These are phyloP conservation scores for Scytalopus superciliaris DNA, from an alignment of 2,113 vertebrate species.

Conservation along the genomic window DNA sequence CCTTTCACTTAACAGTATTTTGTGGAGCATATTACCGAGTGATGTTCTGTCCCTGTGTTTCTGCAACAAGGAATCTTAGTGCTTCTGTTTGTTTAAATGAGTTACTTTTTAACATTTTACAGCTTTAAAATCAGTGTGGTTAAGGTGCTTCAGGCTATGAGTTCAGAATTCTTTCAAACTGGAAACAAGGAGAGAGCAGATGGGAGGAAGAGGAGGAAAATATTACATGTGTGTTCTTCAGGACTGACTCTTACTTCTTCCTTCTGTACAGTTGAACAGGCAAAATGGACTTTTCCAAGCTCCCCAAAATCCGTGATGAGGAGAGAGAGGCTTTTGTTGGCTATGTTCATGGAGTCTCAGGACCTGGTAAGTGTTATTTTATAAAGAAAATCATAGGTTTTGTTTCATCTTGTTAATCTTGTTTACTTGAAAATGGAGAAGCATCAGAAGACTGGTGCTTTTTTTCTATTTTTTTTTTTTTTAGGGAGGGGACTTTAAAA, in stretches of 20 bases:
- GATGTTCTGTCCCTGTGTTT: not conserved
- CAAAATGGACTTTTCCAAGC: conserved; percentile 93
- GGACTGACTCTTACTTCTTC: not conserved
- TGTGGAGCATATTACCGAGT: not conserved
- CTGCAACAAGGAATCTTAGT: not conserved
- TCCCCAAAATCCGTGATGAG: conserved; percentile 92
- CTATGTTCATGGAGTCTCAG: conserved; percentile 94
- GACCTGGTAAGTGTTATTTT: conserved; percentile 83
- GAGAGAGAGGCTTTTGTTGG: conserved; percentile 90
- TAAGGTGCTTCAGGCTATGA: not conserved
- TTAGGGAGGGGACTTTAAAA: not conserved
- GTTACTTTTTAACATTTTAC: not conserved
- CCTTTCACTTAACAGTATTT: not conserved
- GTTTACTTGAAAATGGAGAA: not conserved
- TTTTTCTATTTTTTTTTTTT: not conserved
- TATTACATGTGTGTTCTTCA: not conserved
- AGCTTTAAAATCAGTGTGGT: not conserved
- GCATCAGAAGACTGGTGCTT: not conserved
- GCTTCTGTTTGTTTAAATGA: not conserved
- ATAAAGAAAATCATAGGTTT: not conserved
- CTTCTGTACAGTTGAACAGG: conserved; percentile 55
- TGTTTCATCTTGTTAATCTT: not conserved
- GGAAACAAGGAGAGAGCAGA: not conserved
- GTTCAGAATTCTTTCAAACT: not conserved
- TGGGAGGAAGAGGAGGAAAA: not conserved